Base-by-base conservation (phyloP, 2,888 invertebrate genomes). In the Caenorhabditis angaria region DNA sequence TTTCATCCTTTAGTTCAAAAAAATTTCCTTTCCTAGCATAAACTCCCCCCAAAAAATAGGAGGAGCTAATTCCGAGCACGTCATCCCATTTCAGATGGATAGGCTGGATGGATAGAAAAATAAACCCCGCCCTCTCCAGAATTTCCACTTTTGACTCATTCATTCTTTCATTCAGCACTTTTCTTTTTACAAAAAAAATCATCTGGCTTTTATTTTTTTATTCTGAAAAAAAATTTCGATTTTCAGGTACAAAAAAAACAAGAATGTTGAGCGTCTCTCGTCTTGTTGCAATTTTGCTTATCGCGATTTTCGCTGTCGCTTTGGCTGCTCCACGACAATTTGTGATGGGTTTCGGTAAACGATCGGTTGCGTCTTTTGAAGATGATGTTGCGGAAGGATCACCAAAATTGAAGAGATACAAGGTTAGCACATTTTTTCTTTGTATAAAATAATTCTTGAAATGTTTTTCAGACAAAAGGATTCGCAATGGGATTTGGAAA, bases 401-500 rank as follows among this genome's bases (percentile, higher is more conserved):
- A 3, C 66, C 72, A 32, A 67, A 41, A 14, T 12, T 67, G 66
- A 72, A 72, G 29, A 58, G 72, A 22, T 72, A 72, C 65, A 72
- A 72, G 25, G 58, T 58, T 8, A 57, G n/a, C 10, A 4, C 24
- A 24, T 27, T 55, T n/a, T 5, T 35, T 56, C 20, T 18, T 27
- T 24, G 27, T 54, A 27, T 56, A 35, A 35, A 32, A 22, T 32
- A 24, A 20, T 24, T 55, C n/a, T 22, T 25, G n/a, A 29, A 51
- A 25, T 32, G 8, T 32, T 29, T 18, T 50, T n/a, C 27, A 60
- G 68, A 68, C 72, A 53, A 56, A 66, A 65, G 65, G 68, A 50
- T 73, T 73, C 24, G 71, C 77, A n/a, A 80, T 80, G 80, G 80
- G 80, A 51, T 77, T 80, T 69, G 80, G 80, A 47, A 80, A 80